Conservation (phyloP, 1,140 invertebrate species). For the Drosophila arawakana region DNA sequence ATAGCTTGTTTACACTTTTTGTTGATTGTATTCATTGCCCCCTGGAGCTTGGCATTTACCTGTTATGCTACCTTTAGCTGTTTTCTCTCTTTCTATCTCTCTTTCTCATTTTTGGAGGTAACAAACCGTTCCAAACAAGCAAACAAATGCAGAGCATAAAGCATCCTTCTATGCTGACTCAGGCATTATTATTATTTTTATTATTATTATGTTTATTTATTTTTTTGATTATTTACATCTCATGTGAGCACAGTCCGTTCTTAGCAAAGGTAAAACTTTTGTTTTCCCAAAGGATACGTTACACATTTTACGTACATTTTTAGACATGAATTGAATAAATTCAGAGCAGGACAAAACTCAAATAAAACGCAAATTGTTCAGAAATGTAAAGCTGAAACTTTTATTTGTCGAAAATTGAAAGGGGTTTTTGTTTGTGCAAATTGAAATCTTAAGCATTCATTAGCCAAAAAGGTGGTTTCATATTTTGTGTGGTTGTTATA, state of each 20-base stretch:
- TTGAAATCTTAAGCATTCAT: not conserved
- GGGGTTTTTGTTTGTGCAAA: too few species aligned
- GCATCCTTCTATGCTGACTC: not conserved
- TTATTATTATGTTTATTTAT: constrained; percentile 18
- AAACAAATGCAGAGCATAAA: constrained; percentile 28
- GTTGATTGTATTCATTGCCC: constrained; percentile 73
- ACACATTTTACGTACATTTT: constrained; percentile 9
- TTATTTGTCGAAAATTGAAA: constrained; percentile 2
- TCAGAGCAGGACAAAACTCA: not conserved
- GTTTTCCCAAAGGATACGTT: constrained; percentile 11
- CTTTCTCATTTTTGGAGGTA: constrained; percentile 20
- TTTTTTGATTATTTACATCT: constrained; percentile 23
- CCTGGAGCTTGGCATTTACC: constrained; percentile 55
- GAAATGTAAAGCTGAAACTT: constrained; percentile 4
- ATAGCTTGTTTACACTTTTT: constrained; percentile 67
- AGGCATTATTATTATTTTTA: constrained; percentile 9
- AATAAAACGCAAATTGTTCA: constrained; percentile 3
- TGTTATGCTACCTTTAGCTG: constrained; percentile 11
- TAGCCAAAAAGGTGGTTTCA: not conserved
- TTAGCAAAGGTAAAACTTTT: constrained; percentile 16
- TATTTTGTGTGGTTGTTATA: not conserved
- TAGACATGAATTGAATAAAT: constrained; percentile 17
- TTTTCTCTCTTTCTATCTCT: not conserved
- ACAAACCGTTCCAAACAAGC: constrained; percentile 46
- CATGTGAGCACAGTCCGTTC: constrained; percentile 5